Evolutionary conservation across 2,888 invertebrate species (phyloP).

Genomic region (Rhagonycha fulva): DNA sequence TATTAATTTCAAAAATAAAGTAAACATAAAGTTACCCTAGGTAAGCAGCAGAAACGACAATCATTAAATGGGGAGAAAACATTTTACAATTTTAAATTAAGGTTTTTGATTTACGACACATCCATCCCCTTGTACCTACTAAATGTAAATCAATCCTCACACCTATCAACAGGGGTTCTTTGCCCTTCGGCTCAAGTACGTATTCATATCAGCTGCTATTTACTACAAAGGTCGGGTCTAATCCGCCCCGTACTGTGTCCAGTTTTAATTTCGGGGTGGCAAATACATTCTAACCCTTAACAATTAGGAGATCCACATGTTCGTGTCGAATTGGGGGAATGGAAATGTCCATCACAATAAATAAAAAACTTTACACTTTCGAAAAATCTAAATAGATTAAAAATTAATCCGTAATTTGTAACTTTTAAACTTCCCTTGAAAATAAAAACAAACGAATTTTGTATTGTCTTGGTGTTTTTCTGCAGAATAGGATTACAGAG

Average conservation of each 20-base stretch:
- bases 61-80: neutral
- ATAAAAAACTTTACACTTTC: neutral
- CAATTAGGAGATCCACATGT: conserved; percentile 44
- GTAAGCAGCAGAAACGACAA: neutral
- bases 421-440: neutral
- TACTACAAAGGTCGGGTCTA: conserved; percentile 38
- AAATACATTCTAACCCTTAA: conserved; percentile 40
- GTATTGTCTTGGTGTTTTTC: neutral
- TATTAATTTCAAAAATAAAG: neutral
- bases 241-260: conserved; percentile 41
- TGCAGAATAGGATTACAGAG: neutral
- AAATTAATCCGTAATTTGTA: neutral
- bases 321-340: conserved; percentile 25
- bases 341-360: neutral
- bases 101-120: neutral
- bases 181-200: conserved; percentile 37
- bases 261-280: conserved; percentile 47
- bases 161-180: conserved; percentile 7
- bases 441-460: neutral
- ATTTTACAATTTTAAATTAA: neutral
- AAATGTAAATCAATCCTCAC: conserved; percentile 5
- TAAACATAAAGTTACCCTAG: neutral
- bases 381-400: neutral
- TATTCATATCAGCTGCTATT: conserved; percentile 47
- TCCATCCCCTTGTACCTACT: neutral